Percentiles rank a stretch among this genome's conserved stretches.
phyloP scores from a whole-genome alignment of 2,113 vertebrate genomes.

The Thermophis baileyi region DNA sequence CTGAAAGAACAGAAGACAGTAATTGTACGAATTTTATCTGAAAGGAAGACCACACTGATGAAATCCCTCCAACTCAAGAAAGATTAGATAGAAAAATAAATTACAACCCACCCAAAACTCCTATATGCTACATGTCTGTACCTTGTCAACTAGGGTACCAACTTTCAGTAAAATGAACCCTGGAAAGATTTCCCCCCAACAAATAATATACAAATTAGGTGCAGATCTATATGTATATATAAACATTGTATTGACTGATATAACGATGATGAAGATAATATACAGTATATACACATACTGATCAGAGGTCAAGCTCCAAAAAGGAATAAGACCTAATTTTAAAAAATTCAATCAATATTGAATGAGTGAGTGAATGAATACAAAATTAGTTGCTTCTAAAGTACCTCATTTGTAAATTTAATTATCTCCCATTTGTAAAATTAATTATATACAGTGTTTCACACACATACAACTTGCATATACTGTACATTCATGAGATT shows the following conservation, averaged over 20 bases:
- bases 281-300: neutral
- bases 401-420: neutral
- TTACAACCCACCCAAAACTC: neutral
- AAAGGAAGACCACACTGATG: neutral
- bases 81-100: neutral
- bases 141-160: neutral
- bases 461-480: neutral
- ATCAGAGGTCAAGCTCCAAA: neutral
- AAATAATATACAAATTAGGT: neutral
- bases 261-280: neutral
- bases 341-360: neutral
- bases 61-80: neutral
- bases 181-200: neutral
- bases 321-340: neutral
- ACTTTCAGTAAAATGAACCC: neutral
- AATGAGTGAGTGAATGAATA: neutral
- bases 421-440: neutral
- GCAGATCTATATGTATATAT: neutral
- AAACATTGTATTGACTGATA: neutral
- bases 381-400: neutral
- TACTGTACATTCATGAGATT: neutral
- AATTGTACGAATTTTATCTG: neutral
- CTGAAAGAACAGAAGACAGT: neutral
- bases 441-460: neutral
- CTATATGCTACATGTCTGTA: neutral